These are phyloP conservation scores for Mobula hypostoma DNA, from an alignment of 2,113 vertebrate genomes.

Conservation along the genomic window DNA sequence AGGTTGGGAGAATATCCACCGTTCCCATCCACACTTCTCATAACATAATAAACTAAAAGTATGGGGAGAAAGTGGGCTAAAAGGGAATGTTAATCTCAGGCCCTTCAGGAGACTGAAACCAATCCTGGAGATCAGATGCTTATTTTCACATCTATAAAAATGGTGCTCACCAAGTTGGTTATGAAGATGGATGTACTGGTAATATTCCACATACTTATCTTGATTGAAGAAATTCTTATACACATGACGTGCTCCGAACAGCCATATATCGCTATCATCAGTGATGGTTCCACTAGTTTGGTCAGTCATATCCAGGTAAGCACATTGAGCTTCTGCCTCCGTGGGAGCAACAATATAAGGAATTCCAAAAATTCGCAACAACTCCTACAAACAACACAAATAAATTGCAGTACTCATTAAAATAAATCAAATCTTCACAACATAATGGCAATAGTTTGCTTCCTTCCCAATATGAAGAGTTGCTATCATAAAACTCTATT, in stretches of 20 bases:
- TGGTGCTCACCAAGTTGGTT: conserved; percentile 77
- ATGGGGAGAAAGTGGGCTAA: background rate
- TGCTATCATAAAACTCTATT: background rate
- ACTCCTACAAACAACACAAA: conserved; percentile 61
- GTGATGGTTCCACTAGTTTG: conserved; percentile 94
- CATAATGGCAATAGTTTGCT: background rate
- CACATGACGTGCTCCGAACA: conserved; percentile 89
- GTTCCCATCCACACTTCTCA: too few relatives aligned
- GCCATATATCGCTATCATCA: conserved; percentile 94
- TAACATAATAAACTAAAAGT: background rate
- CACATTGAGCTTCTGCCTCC: conserved; percentile 95
- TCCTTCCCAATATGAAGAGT: background rate
- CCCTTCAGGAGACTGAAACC: background rate
- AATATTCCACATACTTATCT: conserved; percentile 82
- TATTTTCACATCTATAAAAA: background rate
- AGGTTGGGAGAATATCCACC: too few relatives aligned
- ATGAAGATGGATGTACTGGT: conserved; percentile 79
- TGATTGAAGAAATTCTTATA: conserved; percentile 96
- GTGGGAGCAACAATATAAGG: conserved; percentile 84
- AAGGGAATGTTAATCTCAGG: background rate
- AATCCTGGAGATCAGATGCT: background rate
- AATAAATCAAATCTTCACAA: background rate
- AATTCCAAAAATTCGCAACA: conserved; percentile 83
- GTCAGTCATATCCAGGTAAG: conserved; percentile 73
- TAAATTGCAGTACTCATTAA: background rate